Evolutionary conservation across 2,888 invertebrate genomes (phyloP).

Genomic region (Spatulosminthurus flaviceps): DNA sequence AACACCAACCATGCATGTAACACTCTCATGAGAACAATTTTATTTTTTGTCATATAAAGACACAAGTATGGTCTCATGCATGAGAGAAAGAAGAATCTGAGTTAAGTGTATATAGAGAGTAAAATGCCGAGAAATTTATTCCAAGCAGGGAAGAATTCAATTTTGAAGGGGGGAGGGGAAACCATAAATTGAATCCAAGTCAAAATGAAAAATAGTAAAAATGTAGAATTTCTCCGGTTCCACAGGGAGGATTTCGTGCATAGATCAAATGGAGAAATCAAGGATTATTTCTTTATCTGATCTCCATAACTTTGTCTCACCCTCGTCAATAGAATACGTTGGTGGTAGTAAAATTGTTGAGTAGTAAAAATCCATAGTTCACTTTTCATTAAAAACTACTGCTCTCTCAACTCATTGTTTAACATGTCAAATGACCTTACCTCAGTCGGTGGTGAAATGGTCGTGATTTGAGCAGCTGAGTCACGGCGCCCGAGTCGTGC

Average conservation of each 20-base stretch:
- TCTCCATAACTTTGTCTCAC: too few relatives aligned
- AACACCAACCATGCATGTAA: constrained; percentile 14
- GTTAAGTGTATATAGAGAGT: too few relatives aligned
- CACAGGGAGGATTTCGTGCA: too few relatives aligned
- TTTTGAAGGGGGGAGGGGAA: neutral
- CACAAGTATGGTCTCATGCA: constrained; percentile 1
- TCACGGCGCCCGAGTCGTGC: constrained; percentile 86
- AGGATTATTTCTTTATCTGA: too few relatives aligned
- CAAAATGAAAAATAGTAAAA: neutral
- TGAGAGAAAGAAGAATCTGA: neutral
- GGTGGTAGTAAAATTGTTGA: too few relatives aligned
- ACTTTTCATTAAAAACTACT: too few relatives aligned
- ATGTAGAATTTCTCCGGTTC: too few relatives aligned
- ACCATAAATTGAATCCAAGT: constrained; percentile 5
- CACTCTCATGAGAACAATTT: constrained; percentile 11
- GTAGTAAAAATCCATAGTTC: neutral
- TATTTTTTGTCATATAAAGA: constrained; percentile 3
- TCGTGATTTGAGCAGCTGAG: constrained; percentile 79
- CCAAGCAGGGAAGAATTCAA: neutral
- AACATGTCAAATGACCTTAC: constrained; percentile 55
- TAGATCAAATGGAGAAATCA: too few relatives aligned
- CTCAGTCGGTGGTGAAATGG: constrained; percentile 77
- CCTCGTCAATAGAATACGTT: too few relatives aligned
- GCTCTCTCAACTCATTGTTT: too few relatives aligned
- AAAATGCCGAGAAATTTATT: neutral